Conservation (phyloP, 2,797 vertebrate genomes). For the Cuculus canorus region DNA sequence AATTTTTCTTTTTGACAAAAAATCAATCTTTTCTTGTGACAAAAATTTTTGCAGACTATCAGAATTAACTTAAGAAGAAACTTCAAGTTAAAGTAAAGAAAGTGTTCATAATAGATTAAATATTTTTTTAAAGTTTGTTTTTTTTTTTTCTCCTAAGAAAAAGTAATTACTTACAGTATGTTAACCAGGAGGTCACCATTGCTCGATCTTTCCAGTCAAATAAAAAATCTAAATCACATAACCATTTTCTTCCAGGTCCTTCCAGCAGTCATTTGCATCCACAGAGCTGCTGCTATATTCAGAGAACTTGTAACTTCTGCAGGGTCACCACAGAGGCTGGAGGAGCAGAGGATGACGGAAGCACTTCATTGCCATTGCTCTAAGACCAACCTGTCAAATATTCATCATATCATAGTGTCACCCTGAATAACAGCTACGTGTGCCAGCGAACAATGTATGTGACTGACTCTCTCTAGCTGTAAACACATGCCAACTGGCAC, state of each 20-base stretch:
- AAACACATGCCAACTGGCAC: neutral
- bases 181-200: neutral
- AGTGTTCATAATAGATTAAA: neutral
- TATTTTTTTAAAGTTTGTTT: neutral
- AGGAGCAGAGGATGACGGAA: neutral
- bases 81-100: neutral
- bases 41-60: neutral
- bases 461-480: neutral
- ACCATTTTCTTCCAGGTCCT: neutral
- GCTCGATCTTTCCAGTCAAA: neutral
- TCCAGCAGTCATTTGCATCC: neutral
- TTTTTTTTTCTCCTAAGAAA: neutral
- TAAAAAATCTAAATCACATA: neutral
- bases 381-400: neutral
- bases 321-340: neutral
- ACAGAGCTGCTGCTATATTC: neutral
- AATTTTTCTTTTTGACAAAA: neutral
- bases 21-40: neutral
- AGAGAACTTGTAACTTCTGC: neutral
- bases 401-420: neutral
- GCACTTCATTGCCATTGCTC: neutral
- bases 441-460: neutral
- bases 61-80: neutral
- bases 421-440: neutral
- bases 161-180: neutral